Evolutionary conservation across 2,888 invertebrate species (phyloP), one percentile per base, ranked within the genome.

Genomic region (Campoplex capitator): DNA sequence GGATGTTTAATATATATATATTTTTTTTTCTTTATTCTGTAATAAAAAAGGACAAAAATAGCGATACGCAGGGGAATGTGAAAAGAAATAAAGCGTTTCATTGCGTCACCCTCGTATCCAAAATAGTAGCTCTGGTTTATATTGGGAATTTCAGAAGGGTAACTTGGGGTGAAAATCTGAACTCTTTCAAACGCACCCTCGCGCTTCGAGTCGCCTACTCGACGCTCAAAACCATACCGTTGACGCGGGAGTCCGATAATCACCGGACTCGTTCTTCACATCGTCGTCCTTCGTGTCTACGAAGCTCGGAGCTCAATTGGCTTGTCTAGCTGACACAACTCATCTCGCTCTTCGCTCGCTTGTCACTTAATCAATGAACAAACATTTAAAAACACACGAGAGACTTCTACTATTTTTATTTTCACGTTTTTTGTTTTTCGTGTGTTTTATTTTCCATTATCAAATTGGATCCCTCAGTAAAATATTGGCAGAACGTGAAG

Each of bases 181-280:
- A 86, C 88, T 16, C 32, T 87, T 88, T 89, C 83, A 88, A 88
- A 86, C 78, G 82, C 54, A n/a, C 78, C 62, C 77, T 84, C 42
- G 23, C n/a, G 75, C 84, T 87, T 75, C 88, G 80, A 84, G 45
- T 42, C 80, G 51, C 48, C 54, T 83, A 85, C 87, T 87, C 85
- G 85, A 84, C 70, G 62, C 77, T 71, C 82, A 38, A 51, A 32
- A 38, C 62, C 35, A 65, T 71, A 67, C 87, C 87, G 83, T 82
- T 79, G 79, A 32, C 85, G 83, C 88, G 76, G 68, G 88, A 75
- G 54, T 45, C 32, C 56, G 75, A 91, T 91, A 89, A 90, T 91
- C 90, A 88, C 80, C 58, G 68, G 83, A 76, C 80, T 62, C 77
- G 84, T 87, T 87, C 83, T 85, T 84, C 78, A 80, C 67, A 88